Percentiles rank a stretch among this genome's conserved stretches.
phyloP scores from a whole-genome alignment of 2,888 invertebrate species.

The Bruchidius siliquastri region DNA sequence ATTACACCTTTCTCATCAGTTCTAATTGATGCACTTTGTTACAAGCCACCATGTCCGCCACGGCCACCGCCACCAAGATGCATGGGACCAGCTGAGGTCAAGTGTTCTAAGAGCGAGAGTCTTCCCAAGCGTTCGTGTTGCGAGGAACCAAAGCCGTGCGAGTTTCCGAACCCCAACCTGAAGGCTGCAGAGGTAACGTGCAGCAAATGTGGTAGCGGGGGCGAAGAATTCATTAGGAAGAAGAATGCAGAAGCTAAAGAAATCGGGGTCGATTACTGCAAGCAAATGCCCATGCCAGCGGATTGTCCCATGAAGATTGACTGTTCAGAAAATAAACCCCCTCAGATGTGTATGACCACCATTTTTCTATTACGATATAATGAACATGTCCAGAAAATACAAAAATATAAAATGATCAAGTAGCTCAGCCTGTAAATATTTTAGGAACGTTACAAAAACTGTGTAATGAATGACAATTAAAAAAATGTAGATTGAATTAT shows the following conservation, averaged over 20 bases:
- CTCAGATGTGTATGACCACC: not conserved
- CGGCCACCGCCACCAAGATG: not conserved
- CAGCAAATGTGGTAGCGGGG: not conserved
- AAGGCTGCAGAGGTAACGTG: not conserved
- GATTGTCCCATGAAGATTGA: slow-evolving; percentile 13
- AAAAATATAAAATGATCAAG: no score
- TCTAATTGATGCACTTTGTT: no score
- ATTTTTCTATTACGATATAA: no score
- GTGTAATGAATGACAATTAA: no score
- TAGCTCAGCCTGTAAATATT: no score
- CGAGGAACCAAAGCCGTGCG: not conserved
- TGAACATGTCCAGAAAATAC: no score
- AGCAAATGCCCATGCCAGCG: slow-evolving; percentile 12
- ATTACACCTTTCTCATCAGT: no score
- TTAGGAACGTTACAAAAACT: no score
- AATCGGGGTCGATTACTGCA: slow-evolving; percentile 5
- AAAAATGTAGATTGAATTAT: no score
- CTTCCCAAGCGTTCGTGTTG: not conserved
- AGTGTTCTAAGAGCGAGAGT: not conserved
- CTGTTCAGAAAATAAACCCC: slow-evolving; percentile 1
- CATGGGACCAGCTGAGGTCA: not conserved
- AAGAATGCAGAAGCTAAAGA: not conserved
- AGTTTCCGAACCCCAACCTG: not conserved
- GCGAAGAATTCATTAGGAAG: not conserved
- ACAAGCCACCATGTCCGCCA: not conserved